Base-by-base conservation (phyloP, 2,888 invertebrate species). In the Polylopha cassiicola region DNA sequence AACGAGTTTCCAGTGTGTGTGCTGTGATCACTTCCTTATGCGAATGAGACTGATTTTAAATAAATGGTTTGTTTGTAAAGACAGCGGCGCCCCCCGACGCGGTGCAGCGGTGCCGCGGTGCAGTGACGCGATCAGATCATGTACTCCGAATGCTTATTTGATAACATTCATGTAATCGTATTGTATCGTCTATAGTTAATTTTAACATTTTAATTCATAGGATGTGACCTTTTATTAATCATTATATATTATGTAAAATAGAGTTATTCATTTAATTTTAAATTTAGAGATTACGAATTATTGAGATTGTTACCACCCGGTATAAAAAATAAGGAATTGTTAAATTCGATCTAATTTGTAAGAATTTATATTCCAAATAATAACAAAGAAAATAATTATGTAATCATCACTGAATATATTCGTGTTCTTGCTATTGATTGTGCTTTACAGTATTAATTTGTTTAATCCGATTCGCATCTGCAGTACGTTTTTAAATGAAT, bases 1-100 rank as follows among this genome's bases (percentile, higher is more conserved):
- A 76, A 79, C 80, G 81, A 80, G 72, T 79, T 77, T 81, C 82
- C 84, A 79, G 82, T 82, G 80, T 74, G 77, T 72, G 74, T 80
- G 81, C 82, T 84, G 84, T 84, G 82, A 84, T 80, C 79, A 81
- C 80, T 82, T 84, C 84, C 84, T 85, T 84, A 84, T 84, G 84
- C 77, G 81, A 81, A 84, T 82, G 84, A 85, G 84, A 85, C 84
- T 85, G 84, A 85, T 82, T 85, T 85, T 80, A 80, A 73, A 68
- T 75, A 77, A 79, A 70, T 68, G 75, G 73, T 81, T 79, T 73
- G 72, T 74, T 73, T 64, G 59, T 72, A 66, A 73, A 73, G 61
- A 63, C 59, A 65, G n/a, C n/a, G n/a, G n/a, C n/a, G n/a, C 21
- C 13, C 26, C 22, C 18, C 6, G 28, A 24, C 26, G 17, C 4